Percentiles rank a stretch among this genome's conserved stretches.
phyloP scores from a whole-genome alignment of 2,888 invertebrate genomes.

The Odontomyia ornata region DNA sequence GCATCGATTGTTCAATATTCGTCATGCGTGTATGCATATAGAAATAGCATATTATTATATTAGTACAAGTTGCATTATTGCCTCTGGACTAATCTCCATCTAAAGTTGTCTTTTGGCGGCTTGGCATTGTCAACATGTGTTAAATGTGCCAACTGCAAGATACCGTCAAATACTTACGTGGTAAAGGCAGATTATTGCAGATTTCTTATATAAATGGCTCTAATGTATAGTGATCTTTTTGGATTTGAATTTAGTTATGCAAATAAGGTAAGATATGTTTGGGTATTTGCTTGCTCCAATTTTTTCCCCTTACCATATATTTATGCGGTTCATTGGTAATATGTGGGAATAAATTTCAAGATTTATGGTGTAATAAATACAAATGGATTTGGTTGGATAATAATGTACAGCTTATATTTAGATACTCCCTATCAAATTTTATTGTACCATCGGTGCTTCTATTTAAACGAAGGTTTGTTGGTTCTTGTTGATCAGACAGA shows the following conservation, averaged over 20 bases:
- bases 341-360: background rate
- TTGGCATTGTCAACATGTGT: constrained; percentile 15
- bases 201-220: background rate
- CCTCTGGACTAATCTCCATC: background rate
- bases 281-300: background rate
- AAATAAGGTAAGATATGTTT: background rate
- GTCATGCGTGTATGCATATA: background rate
- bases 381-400: background rate
- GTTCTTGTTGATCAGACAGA: no score
- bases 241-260: constrained; percentile 8
- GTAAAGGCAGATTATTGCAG: background rate
- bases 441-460: no score
- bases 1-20: background rate
- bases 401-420: background rate
- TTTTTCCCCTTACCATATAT: background rate
- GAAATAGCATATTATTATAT: background rate
- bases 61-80: background rate
- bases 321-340: background rate
- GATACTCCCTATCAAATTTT: no score
- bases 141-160: background rate
- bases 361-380: background rate
- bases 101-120: background rate
- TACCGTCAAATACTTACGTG: background rate
- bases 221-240: background rate
- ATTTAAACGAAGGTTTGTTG: no score